Conservation (phyloP, 2,888 invertebrate species). For the Drosophila yooni region DNA sequence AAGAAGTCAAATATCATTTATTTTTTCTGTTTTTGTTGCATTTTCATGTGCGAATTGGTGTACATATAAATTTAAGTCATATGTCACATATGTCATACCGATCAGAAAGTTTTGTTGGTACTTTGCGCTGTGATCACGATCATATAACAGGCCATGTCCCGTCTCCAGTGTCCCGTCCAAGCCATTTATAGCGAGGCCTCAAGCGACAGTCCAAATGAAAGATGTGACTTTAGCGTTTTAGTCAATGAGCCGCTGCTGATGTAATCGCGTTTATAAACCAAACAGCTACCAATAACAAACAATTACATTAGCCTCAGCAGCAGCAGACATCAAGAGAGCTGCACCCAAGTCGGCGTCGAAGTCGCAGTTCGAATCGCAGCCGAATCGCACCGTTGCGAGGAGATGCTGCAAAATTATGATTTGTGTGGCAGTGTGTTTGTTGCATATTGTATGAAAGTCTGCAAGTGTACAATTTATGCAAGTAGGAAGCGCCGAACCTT, state of each 20-base stretch:
- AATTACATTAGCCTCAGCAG: slow-evolving; percentile 56
- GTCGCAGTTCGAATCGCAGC: not conserved
- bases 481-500: slow-evolving; percentile 64
- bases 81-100: slow-evolving; percentile 1
- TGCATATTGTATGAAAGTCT: slow-evolving; percentile 40
- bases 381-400: slow-evolving; percentile 27
- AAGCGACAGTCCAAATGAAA: slow-evolving; percentile 47
- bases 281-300: slow-evolving; percentile 66
- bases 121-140: slow-evolving; percentile 10
- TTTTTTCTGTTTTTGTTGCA: not conserved
- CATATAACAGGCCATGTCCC: slow-evolving; percentile 33
- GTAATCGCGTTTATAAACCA: slow-evolving; percentile 69
- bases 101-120: not conserved
- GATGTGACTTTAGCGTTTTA: slow-evolving; percentile 38
- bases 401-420: slow-evolving; percentile 53
- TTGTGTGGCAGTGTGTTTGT: slow-evolving; percentile 64
- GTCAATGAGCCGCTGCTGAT: slow-evolving; percentile 56
- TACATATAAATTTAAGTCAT: not conserved
- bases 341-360: slow-evolving; percentile 41
- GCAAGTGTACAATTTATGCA: slow-evolving; percentile 64
- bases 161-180: slow-evolving; percentile 12
- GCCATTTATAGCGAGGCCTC: slow-evolving; percentile 46
- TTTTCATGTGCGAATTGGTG: not conserved
- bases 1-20: not conserved
- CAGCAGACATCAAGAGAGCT: slow-evolving; percentile 31